phyloP scores from a whole-genome alignment of 1,140 invertebrate genomes.

The Himalopsyche phryganea region DNA sequence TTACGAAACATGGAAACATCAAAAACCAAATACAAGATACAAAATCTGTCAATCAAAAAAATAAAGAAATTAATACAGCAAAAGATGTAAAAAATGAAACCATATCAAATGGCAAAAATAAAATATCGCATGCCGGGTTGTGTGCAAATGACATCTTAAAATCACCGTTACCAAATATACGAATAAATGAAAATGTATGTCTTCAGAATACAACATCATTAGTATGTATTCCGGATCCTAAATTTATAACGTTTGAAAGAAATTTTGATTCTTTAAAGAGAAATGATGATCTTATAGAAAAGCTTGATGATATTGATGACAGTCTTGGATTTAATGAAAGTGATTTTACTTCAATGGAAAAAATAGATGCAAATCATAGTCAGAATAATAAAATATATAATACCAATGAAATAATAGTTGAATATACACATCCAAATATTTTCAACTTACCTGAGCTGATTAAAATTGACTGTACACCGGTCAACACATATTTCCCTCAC shows the following conservation, averaged over 20 bases:
- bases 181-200: background rate
- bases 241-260: slow-evolving; percentile 8
- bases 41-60: no score
- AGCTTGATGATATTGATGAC: slow-evolving; percentile 3
- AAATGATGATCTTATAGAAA: slow-evolving; percentile 8
- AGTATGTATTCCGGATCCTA: slow-evolving; percentile 6
- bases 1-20: no score
- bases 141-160: no score
- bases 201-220: background rate
- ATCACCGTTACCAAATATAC: no score
- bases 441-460: background rate
- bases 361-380: background rate
- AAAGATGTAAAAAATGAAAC: no score
- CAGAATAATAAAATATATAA: background rate
- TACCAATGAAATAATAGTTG: background rate
- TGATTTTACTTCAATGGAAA: background rate
- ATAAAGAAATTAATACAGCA: no score
- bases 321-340: slow-evolving; percentile 11
- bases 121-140: no score
- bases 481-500: background rate
- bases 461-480: slow-evolving; percentile 5
- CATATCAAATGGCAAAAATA: no score
- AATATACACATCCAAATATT: background rate
- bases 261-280: slow-evolving; percentile 4
- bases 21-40: no score